phyloP scores from a whole-genome alignment of 1,140 invertebrate species.

The Samia ricini region DNA sequence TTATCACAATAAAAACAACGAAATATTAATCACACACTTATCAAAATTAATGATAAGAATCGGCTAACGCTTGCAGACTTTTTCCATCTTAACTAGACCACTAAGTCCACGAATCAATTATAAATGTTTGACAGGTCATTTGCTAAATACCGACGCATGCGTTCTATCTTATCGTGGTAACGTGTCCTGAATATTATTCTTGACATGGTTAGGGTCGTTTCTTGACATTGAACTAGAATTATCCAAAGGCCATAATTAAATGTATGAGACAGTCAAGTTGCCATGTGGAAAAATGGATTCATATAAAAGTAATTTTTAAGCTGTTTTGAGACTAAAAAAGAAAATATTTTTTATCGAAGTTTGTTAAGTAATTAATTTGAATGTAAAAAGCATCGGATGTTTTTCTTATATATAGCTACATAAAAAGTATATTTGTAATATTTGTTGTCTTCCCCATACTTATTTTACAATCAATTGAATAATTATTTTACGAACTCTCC shows the following conservation, averaged over 20 bases:
- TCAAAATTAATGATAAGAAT: constrained; percentile 37
- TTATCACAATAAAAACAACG: constrained; percentile 24
- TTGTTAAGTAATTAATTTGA: no score
- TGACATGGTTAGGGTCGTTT: constrained; percentile 39
- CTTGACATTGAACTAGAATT: constrained; percentile 71
- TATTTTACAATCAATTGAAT: no score
- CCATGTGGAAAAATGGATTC: no score
- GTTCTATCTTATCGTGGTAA: constrained; percentile 18
- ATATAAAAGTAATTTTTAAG: no score
- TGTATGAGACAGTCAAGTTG: not conserved
- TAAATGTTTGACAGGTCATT: constrained; percentile 48
- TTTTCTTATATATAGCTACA: no score
- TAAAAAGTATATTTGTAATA: no score
- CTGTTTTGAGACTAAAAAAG: no score
- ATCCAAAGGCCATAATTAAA: constrained; percentile 26
- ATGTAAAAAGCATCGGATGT: no score
- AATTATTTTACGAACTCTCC: no score
- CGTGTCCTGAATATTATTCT: constrained; percentile 45
- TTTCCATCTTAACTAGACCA: constrained; percentile 38
- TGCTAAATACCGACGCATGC: constrained; percentile 25
- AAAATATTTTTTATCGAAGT: no score
- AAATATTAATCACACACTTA: constrained; percentile 34
- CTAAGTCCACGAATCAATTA: constrained; percentile 48
- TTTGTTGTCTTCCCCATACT: no score
- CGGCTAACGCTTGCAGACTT: constrained; percentile 34